A percentile compares a stretch with the other conserved stretches of the same genome.
Evolutionary conservation across 2,888 invertebrate species (phyloP).

Genomic region (Drosophila lutescens): DNA sequence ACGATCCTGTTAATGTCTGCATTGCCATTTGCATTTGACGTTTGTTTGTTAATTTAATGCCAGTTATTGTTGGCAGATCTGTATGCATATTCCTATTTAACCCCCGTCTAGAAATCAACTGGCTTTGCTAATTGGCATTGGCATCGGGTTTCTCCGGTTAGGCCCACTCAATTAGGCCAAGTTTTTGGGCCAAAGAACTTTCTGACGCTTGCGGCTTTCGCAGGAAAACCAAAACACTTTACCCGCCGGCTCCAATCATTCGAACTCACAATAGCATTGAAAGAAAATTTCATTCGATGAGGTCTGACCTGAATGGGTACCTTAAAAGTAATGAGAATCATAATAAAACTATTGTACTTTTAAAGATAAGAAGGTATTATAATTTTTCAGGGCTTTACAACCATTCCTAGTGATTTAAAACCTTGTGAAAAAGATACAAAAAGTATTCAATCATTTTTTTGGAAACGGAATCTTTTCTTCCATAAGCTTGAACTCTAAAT

Average conservation of each 20-base stretch:
- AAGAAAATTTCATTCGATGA: not conserved
- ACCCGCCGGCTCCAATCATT: constrained; percentile 11
- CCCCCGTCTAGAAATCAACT: not conserved
- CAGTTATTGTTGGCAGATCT: not conserved
- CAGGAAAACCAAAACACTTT: constrained; percentile 36
- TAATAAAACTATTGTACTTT: not conserved
- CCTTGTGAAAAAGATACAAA: not conserved
- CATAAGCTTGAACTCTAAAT: too few relatives aligned
- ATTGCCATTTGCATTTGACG: constrained; percentile 30
- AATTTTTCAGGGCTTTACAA: too few relatives aligned
- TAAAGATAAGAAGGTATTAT: too few relatives aligned
- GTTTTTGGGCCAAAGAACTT: constrained; percentile 42
- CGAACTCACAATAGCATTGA: constrained; percentile 9
- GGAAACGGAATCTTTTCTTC: too few relatives aligned
- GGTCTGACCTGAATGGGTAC: fast-evolving
- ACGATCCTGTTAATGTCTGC: constrained; percentile 39
- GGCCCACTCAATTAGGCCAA: constrained; percentile 61
- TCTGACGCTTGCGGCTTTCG: constrained; percentile 50
- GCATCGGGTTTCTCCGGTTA: constrained; percentile 38
- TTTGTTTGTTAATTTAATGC: constrained; percentile 23
- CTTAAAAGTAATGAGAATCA: not conserved
- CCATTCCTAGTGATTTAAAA: too few relatives aligned
- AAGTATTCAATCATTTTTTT: not conserved
- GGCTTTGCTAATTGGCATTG: constrained; percentile 56
- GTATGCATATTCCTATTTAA: not conserved